Base-by-base conservation (phyloP, 2,113 vertebrate species). In the Lampris megalopsis region DNA sequence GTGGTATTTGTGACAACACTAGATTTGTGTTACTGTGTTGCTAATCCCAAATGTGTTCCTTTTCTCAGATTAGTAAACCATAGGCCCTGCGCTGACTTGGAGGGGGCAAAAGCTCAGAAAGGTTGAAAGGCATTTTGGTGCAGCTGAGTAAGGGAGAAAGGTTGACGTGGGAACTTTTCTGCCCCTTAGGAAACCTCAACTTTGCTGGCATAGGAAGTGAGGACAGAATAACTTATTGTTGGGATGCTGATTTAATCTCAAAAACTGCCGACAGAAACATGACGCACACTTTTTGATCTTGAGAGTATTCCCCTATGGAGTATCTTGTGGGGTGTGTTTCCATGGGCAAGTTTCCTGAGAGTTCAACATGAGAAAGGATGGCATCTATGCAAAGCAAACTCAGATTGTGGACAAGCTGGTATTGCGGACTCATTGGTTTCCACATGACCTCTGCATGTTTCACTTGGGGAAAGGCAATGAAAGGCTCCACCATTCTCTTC, bases 251-350 rank as follows among this genome's bases (percentile, higher is more conserved):
- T 89, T 88, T 77, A 72, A 86, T 89, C 88, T 89, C 79, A 62
- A 66, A 87, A 88, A 79, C 87, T 71, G 63, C 73, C 48, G 85
- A 89, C 60, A 60, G 85, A 86, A 89, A 89, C 77, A 77, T 37
- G 74, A 89, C 70, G 81, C 86, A 83, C 50, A n/a, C 24, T 59
- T 84, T 82, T 66, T 35, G 37, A 82, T 80, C 71, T 24, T 64
- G 58, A 81, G 63, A 79, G 81, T 89, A 89, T 78, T 79, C 89
- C 90, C 90, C 45, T 0, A 68, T 4, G 89, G 88, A 88, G 86
- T 91, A 45, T 81, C 86, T 65, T 41, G 63, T 35, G 40, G 71
- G 86, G 87, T 87, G 83, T 81, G 47, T 63, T 65, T 68, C 81
- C 60, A 57, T 4, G 8, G 58, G 73, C 10, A 1, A 77, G 67